Base-by-base conservation (phyloP, 2,797 vertebrate species). In the Oryzias dopingdopingensis region DNA sequence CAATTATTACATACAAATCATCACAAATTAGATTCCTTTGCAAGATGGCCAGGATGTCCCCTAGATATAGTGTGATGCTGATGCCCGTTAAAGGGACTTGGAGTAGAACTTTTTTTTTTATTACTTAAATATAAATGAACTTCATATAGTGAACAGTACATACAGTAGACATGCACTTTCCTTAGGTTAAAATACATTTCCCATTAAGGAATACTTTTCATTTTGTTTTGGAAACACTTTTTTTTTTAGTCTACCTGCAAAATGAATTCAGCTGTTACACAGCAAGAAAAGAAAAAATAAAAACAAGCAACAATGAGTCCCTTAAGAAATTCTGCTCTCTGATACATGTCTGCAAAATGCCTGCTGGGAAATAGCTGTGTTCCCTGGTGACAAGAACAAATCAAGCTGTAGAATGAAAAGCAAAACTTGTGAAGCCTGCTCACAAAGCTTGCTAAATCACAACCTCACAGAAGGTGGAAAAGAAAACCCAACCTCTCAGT, bases 311-410 rank as follows among this genome's bases (percentile, higher is more conserved):
- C 59, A 52, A 54, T 61, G 42, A 29, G 29, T 61, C 65, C 41
- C 65, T 56, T 29, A 63, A 74, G 59, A 72, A 70, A 73, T 62
- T 37, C 74, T 44, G 47, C 22, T 50, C 68, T 62, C 54, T 20
- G 5, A 62, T n/a, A 58, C 54, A 57, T 2, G 22, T 74, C 52
- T 67, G 43, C 18, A 14, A 42, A 75, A 72, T 32, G 56, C 29
- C 59, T 65, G 47, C 42, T 1, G 32, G 54, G 78, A 76, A 80
- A 74, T 55, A 67, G 53, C 76, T 29, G 42, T 0, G 1, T 57
- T 83, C 77, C 72, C 80, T 61, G 46, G 67, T 45, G 69, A 75
- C 56, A 23, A 57, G 62, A 76, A 75, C 66, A 80, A 77, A 82
- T 72, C 13, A 15, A 72, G 62, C 29, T 10, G 46, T 58, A 59